phyloP scores from a whole-genome alignment of 2,888 invertebrate genomes.

The Peribatodes rhomboidaria region DNA sequence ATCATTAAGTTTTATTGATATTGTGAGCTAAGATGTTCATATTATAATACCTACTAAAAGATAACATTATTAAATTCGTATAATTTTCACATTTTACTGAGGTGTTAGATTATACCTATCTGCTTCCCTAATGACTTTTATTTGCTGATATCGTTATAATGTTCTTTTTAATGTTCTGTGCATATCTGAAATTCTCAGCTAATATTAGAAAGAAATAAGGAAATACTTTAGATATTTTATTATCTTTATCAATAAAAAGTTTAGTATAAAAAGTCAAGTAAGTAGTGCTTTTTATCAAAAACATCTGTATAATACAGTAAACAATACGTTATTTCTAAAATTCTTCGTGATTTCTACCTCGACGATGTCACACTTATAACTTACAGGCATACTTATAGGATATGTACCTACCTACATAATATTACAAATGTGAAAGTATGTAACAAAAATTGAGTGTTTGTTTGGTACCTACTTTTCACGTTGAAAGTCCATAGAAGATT shows the following conservation, averaged over 20 bases:
- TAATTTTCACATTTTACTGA: slow-evolving; percentile 34
- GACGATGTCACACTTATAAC: too few relatives aligned
- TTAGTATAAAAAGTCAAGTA: too few relatives aligned
- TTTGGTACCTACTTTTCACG: too few relatives aligned
- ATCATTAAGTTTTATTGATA: slow-evolving; percentile 46
- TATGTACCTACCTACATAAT: too few relatives aligned
- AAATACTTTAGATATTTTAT: background rate
- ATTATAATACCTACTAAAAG: slow-evolving; percentile 12
- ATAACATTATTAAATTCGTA: slow-evolving; percentile 31
- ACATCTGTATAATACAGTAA: too few relatives aligned
- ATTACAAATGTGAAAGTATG: too few relatives aligned
- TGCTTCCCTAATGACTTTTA: slow-evolving; percentile 8
- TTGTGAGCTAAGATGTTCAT: slow-evolving; percentile 20
- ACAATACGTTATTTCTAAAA: too few relatives aligned
- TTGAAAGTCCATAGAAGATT: too few relatives aligned
- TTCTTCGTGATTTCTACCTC: too few relatives aligned
- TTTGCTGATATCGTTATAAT: slow-evolving; percentile 4
- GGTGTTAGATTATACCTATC: slow-evolving; percentile 5
- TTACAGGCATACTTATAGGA: too few relatives aligned
- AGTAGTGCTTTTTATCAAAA: too few relatives aligned
- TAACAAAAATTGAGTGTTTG: too few relatives aligned
- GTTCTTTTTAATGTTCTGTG: slow-evolving; percentile 12
- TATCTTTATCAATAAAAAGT: background rate
- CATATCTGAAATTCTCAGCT: background rate
- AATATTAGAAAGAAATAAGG: background rate